Evolutionary conservation across 2,888 invertebrate species (phyloP).

Genomic region (Hartigia nigra): DNA sequence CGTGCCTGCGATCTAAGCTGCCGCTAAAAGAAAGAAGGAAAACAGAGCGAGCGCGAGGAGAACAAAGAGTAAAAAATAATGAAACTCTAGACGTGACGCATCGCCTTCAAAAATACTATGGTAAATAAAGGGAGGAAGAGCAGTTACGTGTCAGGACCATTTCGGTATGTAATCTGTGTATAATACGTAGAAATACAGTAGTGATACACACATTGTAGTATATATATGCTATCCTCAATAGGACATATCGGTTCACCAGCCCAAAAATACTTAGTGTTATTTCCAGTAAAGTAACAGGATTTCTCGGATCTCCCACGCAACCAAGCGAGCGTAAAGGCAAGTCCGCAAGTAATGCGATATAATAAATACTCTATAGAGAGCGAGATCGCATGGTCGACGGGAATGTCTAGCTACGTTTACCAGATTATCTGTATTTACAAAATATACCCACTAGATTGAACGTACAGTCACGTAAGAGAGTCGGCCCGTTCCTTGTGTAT

Average conservation of each 20-base stretch:
- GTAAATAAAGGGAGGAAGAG: not conserved
- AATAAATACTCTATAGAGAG: no score
- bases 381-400: not conserved
- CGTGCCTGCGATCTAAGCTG: not conserved
- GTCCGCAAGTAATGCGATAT: not conserved
- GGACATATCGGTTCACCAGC: not conserved
- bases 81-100: not conserved
- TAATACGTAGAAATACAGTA: not conserved
- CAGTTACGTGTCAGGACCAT: not conserved
- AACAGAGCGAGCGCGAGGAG: not conserved
- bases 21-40: not conserved
- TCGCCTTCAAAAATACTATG: not conserved
- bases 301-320: not conserved
- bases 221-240: not conserved
- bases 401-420: not conserved
- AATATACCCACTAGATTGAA: not conserved
- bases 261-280: not conserved
- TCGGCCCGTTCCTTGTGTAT: constrained; percentile 19
- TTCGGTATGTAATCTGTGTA: not conserved
- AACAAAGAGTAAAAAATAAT: not conserved
- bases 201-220: not conserved
- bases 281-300: not conserved
- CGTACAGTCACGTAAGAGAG: constrained; percentile 13
- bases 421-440: not conserved
- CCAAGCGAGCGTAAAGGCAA: not conserved